A percentile compares a stretch with the other conserved stretches of the same genome.
Conservation (phyloP, 2,797 vertebrate species). For the Pagetopsis macropterus region DNA sequence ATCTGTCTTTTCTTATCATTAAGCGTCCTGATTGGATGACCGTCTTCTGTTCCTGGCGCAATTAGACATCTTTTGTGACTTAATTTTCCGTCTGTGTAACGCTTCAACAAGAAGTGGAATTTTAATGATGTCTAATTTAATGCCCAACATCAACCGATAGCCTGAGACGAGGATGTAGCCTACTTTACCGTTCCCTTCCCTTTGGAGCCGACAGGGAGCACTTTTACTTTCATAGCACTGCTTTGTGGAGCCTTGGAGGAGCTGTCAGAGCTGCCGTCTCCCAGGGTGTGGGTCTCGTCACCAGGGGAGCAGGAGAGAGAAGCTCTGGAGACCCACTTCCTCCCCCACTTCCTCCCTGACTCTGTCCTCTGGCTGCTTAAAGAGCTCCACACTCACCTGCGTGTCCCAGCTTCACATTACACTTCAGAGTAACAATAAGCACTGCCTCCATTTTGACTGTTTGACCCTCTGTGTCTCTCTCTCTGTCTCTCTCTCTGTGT, state of each 20-base stretch:
- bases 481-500: too few species aligned
- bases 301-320: constrained; percentile 59
- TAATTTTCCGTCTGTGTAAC: constrained; percentile 47
- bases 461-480: constrained; percentile 18
- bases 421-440: constrained; percentile 45
- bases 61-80: constrained; percentile 43
- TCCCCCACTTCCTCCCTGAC: constrained; percentile 29
- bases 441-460: constrained; percentile 16
- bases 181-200: constrained; percentile 60
- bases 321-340: constrained; percentile 48
- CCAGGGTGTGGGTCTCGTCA: constrained; percentile 55
- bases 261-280: constrained; percentile 70
- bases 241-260: constrained; percentile 60
- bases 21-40: constrained; percentile 28
- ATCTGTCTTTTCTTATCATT: constrained; percentile 30
- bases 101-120: constrained; percentile 53
- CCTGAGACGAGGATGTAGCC: constrained; percentile 60
- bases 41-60: constrained; percentile 25
- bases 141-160: constrained; percentile 64
- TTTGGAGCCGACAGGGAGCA: constrained; percentile 53
- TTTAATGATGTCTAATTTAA: constrained; percentile 69
- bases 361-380: constrained; percentile 59
- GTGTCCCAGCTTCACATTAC: constrained; percentile 33
- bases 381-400: constrained; percentile 49
- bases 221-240: constrained; percentile 61